These are phyloP conservation scores for Callyntrura sp. DNA, from an alignment of 2,888 invertebrate species.

Conservation along the genomic window DNA sequence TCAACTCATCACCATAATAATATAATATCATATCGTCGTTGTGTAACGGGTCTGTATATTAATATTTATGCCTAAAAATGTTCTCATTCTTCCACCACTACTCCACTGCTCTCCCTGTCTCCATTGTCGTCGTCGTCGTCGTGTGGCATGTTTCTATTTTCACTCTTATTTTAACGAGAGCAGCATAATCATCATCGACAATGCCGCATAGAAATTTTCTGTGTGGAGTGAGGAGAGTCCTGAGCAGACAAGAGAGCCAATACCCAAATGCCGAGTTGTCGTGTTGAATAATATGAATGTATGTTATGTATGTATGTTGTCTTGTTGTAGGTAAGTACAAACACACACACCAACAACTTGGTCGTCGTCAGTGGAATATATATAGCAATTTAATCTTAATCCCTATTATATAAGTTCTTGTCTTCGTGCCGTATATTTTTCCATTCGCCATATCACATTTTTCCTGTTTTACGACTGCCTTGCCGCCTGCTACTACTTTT, in stretches of 20 bases:
- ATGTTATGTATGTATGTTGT: not conserved
- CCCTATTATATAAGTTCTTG: no score
- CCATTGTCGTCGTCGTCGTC: not conserved
- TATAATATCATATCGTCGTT: not conserved
- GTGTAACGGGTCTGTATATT: conserved; percentile 22
- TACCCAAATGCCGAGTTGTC: conserved; percentile 38
- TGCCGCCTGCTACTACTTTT: not conserved
- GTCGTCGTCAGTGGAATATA: not conserved
- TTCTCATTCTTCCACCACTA: conserved; percentile 21
- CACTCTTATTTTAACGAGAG: not conserved
- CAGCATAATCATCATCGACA: not conserved
- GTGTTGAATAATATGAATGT: not conserved
- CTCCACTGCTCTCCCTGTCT: not conserved
- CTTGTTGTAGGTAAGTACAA: not conserved
- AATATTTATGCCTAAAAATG: conserved; percentile 45
- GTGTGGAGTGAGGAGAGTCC: not conserved
- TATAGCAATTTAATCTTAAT: no score
- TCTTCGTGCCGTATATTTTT: not conserved
- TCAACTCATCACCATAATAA: not conserved
- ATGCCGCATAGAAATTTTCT: not conserved
- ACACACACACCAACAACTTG: not conserved
- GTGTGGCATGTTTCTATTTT: conserved; percentile 19
- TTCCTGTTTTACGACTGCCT: not conserved
- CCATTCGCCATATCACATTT: conserved; percentile 15
- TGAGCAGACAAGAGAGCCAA: not conserved